Conservation (phyloP, 2,888 invertebrate species). For the Orthosia gracilis region DNA sequence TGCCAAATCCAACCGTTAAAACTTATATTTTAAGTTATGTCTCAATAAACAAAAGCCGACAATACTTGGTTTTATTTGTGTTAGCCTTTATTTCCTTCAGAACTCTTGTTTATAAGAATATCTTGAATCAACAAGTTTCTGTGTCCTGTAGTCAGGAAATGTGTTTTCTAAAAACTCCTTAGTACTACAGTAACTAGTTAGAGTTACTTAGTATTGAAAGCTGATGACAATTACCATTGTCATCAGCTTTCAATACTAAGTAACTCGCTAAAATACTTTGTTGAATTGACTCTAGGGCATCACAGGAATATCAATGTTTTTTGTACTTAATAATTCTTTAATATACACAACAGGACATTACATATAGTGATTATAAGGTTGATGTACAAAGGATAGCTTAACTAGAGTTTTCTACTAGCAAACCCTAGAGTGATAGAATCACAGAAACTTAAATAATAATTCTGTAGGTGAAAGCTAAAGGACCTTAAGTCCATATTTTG, state of each 20-base stretch:
- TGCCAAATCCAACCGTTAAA: constrained; percentile 99
- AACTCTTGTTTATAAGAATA: not conserved
- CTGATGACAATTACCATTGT: too few species aligned
- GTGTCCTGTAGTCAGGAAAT: not conserved
- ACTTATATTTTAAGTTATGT: constrained; percentile 69
- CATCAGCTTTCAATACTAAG: not conserved
- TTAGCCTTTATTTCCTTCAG: not conserved
- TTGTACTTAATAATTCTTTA: not conserved
- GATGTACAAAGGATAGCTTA: too few species aligned
- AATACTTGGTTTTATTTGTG: constrained; percentile 28
- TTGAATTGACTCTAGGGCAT: not conserved
- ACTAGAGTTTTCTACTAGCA: too few species aligned
- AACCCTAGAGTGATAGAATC: too few species aligned
- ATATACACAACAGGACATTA: too few species aligned
- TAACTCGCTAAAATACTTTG: accelerated
- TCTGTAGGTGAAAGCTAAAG: too few species aligned
- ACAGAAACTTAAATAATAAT: too few species aligned
- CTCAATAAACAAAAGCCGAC: constrained; percentile 68
- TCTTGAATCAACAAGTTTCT: not conserved
- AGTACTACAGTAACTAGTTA: too few species aligned
- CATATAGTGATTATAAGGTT: too few species aligned
- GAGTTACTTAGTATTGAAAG: too few species aligned
- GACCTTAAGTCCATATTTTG: too few species aligned
- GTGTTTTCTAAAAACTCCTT: too few species aligned
- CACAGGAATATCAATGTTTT: not conserved